Percentiles rank a stretch among this genome's conserved stretches.
Evolutionary conservation across 2,888 invertebrate genomes (phyloP).

Genomic region (Scaptomyza flava): DNA sequence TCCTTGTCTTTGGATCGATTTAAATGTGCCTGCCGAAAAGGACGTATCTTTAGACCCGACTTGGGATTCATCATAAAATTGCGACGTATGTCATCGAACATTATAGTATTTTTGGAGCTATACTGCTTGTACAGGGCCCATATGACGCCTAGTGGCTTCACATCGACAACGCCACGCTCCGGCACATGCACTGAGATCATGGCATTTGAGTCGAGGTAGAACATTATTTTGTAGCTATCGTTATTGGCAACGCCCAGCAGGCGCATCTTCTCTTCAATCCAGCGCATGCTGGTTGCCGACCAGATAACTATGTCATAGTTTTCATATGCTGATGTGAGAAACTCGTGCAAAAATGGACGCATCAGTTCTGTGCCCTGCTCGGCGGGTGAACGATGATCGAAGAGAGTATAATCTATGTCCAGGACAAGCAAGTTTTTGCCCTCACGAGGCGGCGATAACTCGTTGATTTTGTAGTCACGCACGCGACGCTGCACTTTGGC

Average conservation of each 20-base stretch:
- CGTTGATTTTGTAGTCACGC: conserved; percentile 91
- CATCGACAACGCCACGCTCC: conserved; percentile 96
- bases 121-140: conserved; percentile 98
- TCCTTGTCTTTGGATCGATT: conserved; percentile 94
- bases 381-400: conserved; percentile 97
- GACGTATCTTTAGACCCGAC: conserved; percentile 94
- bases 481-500: conserved; percentile 93
- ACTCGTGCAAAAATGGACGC: conserved; percentile 98
- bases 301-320: conserved; percentile 98
- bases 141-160: conserved; percentile 97
- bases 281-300: conserved; percentile 99
- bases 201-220: conserved; percentile 95
- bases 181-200: conserved; percentile 97
- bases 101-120: conserved; percentile 95
- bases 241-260: conserved; percentile 93
- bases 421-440: conserved; percentile 96
- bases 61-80: conserved; percentile 99
- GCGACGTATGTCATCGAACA: conserved; percentile 98
- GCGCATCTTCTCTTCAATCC: conserved; percentile 99
- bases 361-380: conserved; percentile 94
- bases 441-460: conserved; percentile 92
- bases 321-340: conserved; percentile 93
- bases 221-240: conserved; percentile 94
- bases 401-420: conserved; percentile 98
- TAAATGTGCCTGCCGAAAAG: conserved; percentile 95